Evolutionary conservation across 2,888 invertebrate species (phyloP).

Genomic region (Phytoseiulus persimilis): DNA sequence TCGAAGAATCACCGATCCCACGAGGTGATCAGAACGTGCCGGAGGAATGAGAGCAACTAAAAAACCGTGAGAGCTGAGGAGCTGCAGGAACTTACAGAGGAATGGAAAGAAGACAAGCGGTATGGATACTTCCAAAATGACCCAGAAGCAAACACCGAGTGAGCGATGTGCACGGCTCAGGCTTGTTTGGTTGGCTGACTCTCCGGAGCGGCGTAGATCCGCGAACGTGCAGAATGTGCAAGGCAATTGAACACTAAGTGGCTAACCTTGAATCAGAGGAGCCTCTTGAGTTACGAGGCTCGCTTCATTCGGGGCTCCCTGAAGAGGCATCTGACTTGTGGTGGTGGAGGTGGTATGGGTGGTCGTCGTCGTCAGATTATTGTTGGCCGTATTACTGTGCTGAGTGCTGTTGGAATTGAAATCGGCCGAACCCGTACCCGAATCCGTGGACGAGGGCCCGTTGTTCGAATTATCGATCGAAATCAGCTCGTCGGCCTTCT

Average conservation of each 20-base stretch:
- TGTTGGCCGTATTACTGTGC: not conserved
- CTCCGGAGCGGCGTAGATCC: not conserved
- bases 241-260: not conserved
- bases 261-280: conserved; percentile 34
- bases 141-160: not conserved
- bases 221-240: not conserved
- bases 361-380: not conserved
- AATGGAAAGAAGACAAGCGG: not conserved
- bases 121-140: not conserved
- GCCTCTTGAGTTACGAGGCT: conserved; percentile 5
- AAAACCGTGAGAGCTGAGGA: too few relatives aligned
- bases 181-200: not conserved
- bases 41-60: too few relatives aligned
- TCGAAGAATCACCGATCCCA: too few relatives aligned
- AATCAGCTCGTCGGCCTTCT: conserved; percentile 10
- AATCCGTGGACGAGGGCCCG: conserved; percentile 28
- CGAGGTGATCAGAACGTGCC: too few relatives aligned
- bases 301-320: not conserved
- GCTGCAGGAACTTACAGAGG: not conserved
- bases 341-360: not conserved
- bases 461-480: conserved; percentile 20
- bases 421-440: conserved; percentile 32
- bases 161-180: not conserved
- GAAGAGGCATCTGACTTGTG: not conserved
- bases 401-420: conserved; percentile 33